Evolutionary conservation across 2,888 invertebrate species (phyloP).

Genomic region (Synergus itoensis): DNA sequence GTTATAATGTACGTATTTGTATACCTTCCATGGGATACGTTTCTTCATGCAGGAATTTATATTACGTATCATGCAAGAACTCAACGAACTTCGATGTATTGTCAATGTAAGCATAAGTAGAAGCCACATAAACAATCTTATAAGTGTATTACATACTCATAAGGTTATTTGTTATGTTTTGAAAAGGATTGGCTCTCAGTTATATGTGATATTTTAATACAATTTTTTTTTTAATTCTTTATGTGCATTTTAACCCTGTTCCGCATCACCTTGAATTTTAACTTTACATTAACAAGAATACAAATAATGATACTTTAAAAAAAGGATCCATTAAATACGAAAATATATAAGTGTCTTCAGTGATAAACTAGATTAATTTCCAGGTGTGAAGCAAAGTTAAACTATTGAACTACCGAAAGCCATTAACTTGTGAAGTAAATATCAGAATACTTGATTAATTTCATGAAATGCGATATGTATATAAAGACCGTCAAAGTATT

Average conservation of each 20-base stretch:
- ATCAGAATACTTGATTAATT: too few species aligned
- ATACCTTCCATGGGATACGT: not conserved
- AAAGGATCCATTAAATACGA: too few species aligned
- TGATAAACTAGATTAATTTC: not conserved
- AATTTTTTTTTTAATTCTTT: too few species aligned
- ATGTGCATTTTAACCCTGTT: too few species aligned
- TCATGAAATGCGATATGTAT: too few species aligned
- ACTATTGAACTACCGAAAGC: too few species aligned
- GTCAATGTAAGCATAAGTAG: not conserved
- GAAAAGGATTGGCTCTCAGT: not conserved
- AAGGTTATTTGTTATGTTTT: not conserved
- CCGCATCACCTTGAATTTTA: too few species aligned
- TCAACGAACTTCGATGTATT: constrained; percentile 14
- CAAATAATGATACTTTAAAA: too few species aligned
- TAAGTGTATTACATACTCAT: not conserved
- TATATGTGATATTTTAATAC: too few species aligned
- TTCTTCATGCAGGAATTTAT: constrained; percentile 17
- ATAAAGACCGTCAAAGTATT: too few species aligned
- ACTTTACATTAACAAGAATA: not conserved
- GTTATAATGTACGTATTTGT: not conserved
- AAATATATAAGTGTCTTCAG: not conserved
- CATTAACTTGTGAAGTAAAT: too few species aligned
- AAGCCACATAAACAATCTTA: constrained; percentile 3
- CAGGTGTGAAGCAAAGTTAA: not conserved
- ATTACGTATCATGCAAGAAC: not conserved